Evolutionary conservation across 2,113 vertebrate genomes (phyloP), one percentile per base, ranked within the genome.

Genomic region (Saccopteryx leptura): DNA sequence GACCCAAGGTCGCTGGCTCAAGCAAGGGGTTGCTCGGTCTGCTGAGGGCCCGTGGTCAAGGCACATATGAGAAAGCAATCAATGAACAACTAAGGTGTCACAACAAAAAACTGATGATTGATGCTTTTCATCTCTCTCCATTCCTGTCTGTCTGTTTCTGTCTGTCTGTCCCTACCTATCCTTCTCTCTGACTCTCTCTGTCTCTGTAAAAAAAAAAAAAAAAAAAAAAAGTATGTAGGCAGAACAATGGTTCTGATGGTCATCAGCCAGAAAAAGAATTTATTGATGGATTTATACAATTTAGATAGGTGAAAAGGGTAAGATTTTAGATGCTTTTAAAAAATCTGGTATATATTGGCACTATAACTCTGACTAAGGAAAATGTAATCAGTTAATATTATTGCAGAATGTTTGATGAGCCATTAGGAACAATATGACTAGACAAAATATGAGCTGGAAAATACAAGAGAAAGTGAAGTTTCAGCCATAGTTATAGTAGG

Each of bases 381-480:
- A 56, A 26, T 54, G 2, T 56, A 80, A 17, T 58, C 7, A 48
- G 8, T 52, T 76, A 12, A 79, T 33, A 3, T 72, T 17, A 61
- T n/a, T 68, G 21, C 11, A 74, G 61, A 86, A 82, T 4, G 19
- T 90, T 46, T 39, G 68, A 81, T 76, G 9, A 91, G 9, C 54
- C 75, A 78, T 31, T 21, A 12, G 24, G 48, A 18, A 85, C 9
- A 60, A 66, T 33, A 13, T 18, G 6, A 9, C 17, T 9, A 10
- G 24, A 54, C 26, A 54, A 61, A 60, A 92, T 76, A 18, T 80
- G 46, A 87, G 15, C 83, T 87, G 69, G 50, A 82, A 94, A 90
- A 82, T 50, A 76, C 7, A 87, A 60, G 4, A 66, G 8, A 69
- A 71, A 84, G 5, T 65, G 7, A 5, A 2, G 21, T 93, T 75